These are phyloP conservation scores for Rutilus rutilus DNA, from an alignment of 2,113 vertebrate species.

Conservation along the genomic window DNA sequence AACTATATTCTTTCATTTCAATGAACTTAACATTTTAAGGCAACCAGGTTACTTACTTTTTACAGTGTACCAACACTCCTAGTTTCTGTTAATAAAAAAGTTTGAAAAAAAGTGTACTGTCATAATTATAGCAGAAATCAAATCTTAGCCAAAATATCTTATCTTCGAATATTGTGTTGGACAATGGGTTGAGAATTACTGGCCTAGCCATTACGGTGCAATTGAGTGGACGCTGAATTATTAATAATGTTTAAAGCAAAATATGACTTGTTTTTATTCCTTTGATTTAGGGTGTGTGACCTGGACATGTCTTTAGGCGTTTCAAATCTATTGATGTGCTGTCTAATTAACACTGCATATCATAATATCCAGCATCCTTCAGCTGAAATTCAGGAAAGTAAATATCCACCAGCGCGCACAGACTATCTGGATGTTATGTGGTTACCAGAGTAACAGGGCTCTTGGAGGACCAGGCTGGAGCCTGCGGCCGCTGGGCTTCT, in stretches of 20 bases:
- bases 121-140: too few relatives aligned
- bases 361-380: background rate
- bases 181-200: too few relatives aligned
- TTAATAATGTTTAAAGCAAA: background rate
- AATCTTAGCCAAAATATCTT: too few relatives aligned
- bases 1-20: too few relatives aligned
- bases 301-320: background rate
- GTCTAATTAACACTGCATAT: background rate
- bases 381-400: constrained; percentile 18
- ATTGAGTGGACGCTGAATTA: too few relatives aligned
- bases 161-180: too few relatives aligned
- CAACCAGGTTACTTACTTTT: too few relatives aligned
- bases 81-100: too few relatives aligned
- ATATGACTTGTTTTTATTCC: background rate
- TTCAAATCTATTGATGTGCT: background rate
- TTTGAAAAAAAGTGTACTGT: too few relatives aligned
- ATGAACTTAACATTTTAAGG: too few relatives aligned
- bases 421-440: constrained; percentile 39
- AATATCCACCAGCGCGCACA: constrained; percentile 19
- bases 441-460: constrained; percentile 41
- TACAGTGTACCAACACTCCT: too few relatives aligned
- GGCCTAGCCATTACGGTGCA: too few relatives aligned
- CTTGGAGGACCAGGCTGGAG: constrained; percentile 48
- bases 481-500: constrained; percentile 50
- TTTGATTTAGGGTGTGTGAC: background rate